These are phyloP conservation scores for Eubucco bourcierii DNA, from an alignment of 2,113 vertebrate species.

Conservation along the genomic window DNA sequence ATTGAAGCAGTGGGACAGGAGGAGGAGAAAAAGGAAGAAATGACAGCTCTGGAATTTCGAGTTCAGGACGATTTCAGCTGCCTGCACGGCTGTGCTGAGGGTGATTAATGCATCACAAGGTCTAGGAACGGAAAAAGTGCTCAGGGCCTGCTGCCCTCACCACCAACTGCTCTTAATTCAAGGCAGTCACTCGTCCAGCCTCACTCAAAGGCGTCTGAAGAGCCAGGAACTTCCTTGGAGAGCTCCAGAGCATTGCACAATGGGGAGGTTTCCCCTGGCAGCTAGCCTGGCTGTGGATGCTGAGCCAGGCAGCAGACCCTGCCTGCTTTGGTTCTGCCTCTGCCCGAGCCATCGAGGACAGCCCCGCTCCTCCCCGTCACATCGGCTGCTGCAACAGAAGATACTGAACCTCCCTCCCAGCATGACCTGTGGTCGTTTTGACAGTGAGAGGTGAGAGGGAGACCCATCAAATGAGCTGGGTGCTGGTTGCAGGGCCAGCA, in stretches of 20 bases:
- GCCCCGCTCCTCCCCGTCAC: background rate
- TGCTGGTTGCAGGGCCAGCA: background rate
- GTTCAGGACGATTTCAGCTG: background rate
- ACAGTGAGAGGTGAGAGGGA: background rate
- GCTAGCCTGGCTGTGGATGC: background rate
- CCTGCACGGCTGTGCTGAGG: background rate
- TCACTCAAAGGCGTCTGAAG: slow-evolving; percentile 18
- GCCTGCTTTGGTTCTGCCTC: background rate
- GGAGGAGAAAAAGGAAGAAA: background rate
- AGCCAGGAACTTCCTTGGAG: slow-evolving; percentile 48
- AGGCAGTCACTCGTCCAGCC: slow-evolving; percentile 8
- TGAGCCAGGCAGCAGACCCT: slow-evolving; percentile 3
- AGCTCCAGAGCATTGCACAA: slow-evolving; percentile 15
- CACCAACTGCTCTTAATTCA: background rate
- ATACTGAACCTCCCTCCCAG: background rate
- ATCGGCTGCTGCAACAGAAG: background rate
- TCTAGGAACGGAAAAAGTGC: slow-evolving; percentile 40
- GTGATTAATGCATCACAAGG: slow-evolving; percentile 57
- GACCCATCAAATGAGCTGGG: background rate
- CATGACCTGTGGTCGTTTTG: background rate
- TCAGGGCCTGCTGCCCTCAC: background rate
- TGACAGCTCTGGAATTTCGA: background rate
- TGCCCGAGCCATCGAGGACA: background rate
- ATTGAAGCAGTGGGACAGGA: background rate
- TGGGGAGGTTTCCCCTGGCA: slow-evolving; percentile 38